Evolutionary conservation across 2,113 vertebrate species (phyloP), one percentile per base, ranked within the genome.

Genomic region (Clarias gariepinus): DNA sequence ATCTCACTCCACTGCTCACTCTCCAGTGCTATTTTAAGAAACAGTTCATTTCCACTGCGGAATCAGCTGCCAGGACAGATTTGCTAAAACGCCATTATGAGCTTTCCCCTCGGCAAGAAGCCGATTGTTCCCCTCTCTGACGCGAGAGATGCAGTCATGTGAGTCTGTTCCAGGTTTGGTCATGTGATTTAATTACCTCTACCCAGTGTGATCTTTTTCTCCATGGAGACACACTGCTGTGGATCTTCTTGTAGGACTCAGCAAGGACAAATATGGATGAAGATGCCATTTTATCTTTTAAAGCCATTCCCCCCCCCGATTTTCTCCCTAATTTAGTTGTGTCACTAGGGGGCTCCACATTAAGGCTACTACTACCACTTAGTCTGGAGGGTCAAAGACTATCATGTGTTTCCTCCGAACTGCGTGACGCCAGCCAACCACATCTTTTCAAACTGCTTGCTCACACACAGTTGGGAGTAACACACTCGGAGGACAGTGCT

Each of bases 21-120:
- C 71, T 81, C 64, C 25, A 47, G 66, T 52, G 82, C 73, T 53
- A 89, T 87, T 89, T 89, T 85, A 83, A 86, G 71, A 60, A 80
- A 81, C 76, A 71, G 60, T 61, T 87, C 13, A 73, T 85, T 82
- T 87, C 66, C 33, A 77, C 88, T 77, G 63, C 52, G 41, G 64
- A 71, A 85, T 63, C n/a, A 82, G 64, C 82, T 86, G 76, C 78
- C 73, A 81, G 82, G 82, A 78, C 36, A 85, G 60, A 85, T 82
- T 61, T 87, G 78, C 33, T 53, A 53, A 74, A 89, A 68, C 61
- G 63, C 69, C 73, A 58, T 82, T 23, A 53, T 64, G 66, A 80
- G 63, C 84, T 80, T 82, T 82, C 83, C 83, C 69, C 30, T 15
- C 28, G 21, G 25, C 5, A 64, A 66, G 77, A 41, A 78, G n/a